Base-by-base conservation (phyloP, 92 coral and sea anemone genomes). In the Palythoa grandis region DNA sequence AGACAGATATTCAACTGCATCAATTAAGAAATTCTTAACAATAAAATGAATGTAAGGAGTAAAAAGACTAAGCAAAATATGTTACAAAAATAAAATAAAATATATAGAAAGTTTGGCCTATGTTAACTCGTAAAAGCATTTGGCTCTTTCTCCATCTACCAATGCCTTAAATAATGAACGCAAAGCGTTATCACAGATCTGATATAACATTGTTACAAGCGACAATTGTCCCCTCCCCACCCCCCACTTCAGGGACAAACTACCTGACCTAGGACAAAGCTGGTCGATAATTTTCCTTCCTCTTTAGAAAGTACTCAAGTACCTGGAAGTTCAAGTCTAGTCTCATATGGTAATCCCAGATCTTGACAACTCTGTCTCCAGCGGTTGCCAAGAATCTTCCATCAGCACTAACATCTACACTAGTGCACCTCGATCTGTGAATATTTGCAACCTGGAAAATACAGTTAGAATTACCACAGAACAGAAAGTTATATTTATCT, bases 301-400 rank as follows among this genome's bases (percentile, higher is more conserved):
- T 19, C 13, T 52, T 22, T 13, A 68, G 56, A 48, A 47, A 57
- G 68, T 71, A 65, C 14, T 13, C 15, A 52, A 20, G 11, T 92
- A 97, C 99, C 98, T 97, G 99, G 84, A 97, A 95, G 87, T 97
- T 97, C 11, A 97, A 73, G 86, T 97, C 99, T 43, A 95, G 86
- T 52, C 99, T 88, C 99, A 97, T 97, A 88, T 97, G 99, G 65
- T 95, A 97, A 88, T 97, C 99, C 99, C 99, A 97, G 52, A 95
- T 93, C 71, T 97, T 97, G 53, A 97, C 60, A 13, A 97, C 88
- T 52, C 85, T 97, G 66, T 97, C 99, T 10, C 99, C 99, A n/a
- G 98, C 97, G 5, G 99, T 93, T 52, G 97, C 97, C 6, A 97
- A 84, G 72, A 92, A 93, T 73, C 91, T 88, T 11, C 97, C 98